Percentiles rank a stretch among this genome's conserved stretches.
phyloP scores from a whole-genome alignment of 2,888 invertebrate genomes.

The Arctia plantaginis region DNA sequence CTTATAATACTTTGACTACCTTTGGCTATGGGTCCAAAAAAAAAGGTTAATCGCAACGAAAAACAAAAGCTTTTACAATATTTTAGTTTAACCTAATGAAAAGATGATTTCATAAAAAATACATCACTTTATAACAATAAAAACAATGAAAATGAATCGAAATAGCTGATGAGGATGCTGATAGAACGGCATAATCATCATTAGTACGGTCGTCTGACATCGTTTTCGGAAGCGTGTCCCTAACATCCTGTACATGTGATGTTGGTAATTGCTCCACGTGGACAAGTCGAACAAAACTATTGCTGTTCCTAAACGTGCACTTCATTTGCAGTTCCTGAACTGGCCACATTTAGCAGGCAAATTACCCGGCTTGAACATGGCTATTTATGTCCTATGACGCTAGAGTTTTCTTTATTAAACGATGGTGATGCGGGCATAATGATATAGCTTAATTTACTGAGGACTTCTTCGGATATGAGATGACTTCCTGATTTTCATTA shows the following conservation, averaged over 20 bases:
- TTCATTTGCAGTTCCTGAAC: constrained; percentile 64
- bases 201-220: neutral
- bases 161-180: no score
- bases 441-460: constrained; percentile 22
- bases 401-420: constrained; percentile 27
- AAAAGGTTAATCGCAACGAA: no score
- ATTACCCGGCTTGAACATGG: constrained; percentile 35
- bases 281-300: constrained; percentile 47
- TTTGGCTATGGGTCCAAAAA: no score
- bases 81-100: no score
- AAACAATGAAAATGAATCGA: no score
- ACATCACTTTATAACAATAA: neutral
- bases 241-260: neutral
- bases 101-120: no score
- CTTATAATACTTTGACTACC: no score
- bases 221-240: neutral
- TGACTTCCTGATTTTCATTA: constrained; percentile 29
- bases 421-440: constrained; percentile 14
- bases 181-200: no score
- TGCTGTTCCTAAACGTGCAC: constrained; percentile 59
- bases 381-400: constrained; percentile 58
- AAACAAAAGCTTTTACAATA: no score
- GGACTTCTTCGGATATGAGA: constrained; percentile 32
- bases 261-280: neutral
- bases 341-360: constrained; percentile 44